phyloP scores from a whole-genome alignment of 2,888 invertebrate genomes.

The Hoplodrina blanda region DNA sequence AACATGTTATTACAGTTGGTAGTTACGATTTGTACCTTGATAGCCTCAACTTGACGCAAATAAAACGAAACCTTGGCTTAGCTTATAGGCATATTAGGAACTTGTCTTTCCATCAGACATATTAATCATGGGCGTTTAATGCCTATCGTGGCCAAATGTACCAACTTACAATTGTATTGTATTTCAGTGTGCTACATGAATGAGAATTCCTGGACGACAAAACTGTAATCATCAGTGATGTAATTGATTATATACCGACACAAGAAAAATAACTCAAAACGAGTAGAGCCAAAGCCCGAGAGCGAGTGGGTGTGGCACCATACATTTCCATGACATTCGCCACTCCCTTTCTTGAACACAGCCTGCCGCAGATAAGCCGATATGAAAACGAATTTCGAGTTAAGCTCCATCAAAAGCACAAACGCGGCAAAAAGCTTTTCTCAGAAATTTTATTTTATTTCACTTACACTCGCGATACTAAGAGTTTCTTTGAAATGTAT shows the following conservation, averaged over 20 bases:
- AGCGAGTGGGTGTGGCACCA: constrained; percentile 32
- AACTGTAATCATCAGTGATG: constrained; percentile 4
- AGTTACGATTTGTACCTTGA: constrained; percentile 49
- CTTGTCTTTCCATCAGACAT: constrained; percentile 15
- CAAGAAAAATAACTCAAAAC: constrained; percentile 16
- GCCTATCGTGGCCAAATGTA: background rate
- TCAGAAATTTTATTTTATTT: constrained; percentile 38
- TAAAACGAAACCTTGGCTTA: constrained; percentile 38
- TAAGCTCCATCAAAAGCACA: constrained; percentile 37
- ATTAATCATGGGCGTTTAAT: background rate
- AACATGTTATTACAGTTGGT: constrained; percentile 49
- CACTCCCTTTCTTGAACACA: constrained; percentile 37
- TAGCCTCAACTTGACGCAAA: constrained; percentile 28
- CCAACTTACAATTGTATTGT: background rate
- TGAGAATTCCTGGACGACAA: background rate
- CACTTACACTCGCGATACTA: constrained; percentile 19
- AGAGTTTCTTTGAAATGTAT: constrained; percentile 47
- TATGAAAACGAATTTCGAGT: constrained; percentile 35
- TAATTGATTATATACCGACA: background rate
- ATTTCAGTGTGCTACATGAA: background rate
- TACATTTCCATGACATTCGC: constrained; percentile 23
- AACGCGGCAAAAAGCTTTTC: constrained; percentile 24
- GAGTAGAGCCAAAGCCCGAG: background rate
- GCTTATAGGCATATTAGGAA: background rate
- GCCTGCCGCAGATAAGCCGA: constrained; percentile 42